Evolutionary conservation across 2,797 vertebrate genomes (phyloP).

Genomic region (Chanos chanos): DNA sequence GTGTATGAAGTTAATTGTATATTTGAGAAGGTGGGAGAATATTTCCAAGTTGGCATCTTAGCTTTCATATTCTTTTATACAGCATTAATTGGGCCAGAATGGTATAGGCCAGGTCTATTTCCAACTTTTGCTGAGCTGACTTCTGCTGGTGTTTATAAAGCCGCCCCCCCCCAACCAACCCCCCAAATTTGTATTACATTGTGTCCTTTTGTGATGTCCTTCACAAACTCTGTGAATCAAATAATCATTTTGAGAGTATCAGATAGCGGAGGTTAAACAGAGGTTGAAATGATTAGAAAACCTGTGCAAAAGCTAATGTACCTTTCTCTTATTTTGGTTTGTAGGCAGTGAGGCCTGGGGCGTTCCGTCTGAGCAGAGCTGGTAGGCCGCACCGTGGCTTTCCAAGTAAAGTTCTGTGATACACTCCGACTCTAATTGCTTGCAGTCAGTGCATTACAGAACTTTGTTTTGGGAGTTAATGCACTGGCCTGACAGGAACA

Average conservation of each 20-base stretch:
- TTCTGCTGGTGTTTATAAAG: no score
- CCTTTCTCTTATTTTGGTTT: conserved; percentile 42
- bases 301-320: conserved; percentile 26
- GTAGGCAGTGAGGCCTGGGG: conserved; percentile 53
- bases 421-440: conserved; percentile 78
- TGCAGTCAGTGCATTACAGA: conserved; percentile 88
- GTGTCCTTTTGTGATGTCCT: no score
- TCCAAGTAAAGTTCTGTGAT: conserved; percentile 87
- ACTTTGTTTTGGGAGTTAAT: conserved; percentile 84
- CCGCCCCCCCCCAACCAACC: no score
- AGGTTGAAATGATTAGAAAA: not conserved
- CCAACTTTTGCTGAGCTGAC: no score
- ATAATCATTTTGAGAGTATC: no score
- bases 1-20: conserved; percentile 9
- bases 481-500: conserved; percentile 55
- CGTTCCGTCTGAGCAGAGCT: conserved; percentile 59
- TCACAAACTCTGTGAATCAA: no score
- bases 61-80: conserved; percentile 7
- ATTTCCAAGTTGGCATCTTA: conserved; percentile 29
- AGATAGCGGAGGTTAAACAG: no score
- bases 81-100: conserved; percentile 9
- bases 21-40: conserved; percentile 20
- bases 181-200: no score
- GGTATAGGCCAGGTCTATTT: not conserved
- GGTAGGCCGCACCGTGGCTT: conserved; percentile 72